Conservation (phyloP, 2,797 vertebrate species). For the Xiphorhynchus erythropygius region DNA sequence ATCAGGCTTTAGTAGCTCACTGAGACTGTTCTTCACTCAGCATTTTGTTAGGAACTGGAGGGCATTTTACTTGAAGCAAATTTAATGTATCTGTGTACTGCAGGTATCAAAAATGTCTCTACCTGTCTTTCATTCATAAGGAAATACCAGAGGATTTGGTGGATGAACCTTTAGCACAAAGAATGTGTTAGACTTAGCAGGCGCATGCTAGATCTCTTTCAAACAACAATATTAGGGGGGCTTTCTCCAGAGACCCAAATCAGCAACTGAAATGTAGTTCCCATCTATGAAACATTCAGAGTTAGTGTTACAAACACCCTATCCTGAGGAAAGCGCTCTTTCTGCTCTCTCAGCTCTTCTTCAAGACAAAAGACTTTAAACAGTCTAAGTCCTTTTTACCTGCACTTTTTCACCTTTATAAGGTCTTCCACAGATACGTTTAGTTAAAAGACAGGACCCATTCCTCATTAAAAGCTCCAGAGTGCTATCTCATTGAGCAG, state of each 20-base stretch:
- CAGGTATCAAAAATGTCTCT: not conserved
- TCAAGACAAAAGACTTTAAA: not conserved
- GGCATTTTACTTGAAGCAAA: not conserved
- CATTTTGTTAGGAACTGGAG: not conserved
- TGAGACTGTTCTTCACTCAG: not conserved
- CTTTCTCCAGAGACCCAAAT: not conserved
- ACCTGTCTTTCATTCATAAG: not conserved
- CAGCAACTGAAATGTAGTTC: not conserved
- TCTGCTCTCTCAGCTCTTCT: not conserved
- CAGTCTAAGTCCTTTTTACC: not conserved
- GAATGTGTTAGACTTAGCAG: not conserved
- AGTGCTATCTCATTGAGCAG: not conserved
- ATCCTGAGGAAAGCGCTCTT: not conserved
- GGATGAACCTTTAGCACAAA: not conserved
- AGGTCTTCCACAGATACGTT: not conserved
- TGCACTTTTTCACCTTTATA: not conserved
- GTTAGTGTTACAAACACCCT: not conserved
- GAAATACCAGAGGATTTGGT: not conserved
- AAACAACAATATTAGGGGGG: accelerated
- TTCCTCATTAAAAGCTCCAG: not conserved
- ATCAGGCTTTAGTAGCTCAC: not conserved
- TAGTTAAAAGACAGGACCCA: not conserved
- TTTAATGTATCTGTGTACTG: not conserved
- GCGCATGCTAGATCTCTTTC: not conserved
- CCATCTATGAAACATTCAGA: not conserved